Evolutionary conservation across 2,888 invertebrate species (phyloP).

Genomic region (Saturnia japonica): DNA sequence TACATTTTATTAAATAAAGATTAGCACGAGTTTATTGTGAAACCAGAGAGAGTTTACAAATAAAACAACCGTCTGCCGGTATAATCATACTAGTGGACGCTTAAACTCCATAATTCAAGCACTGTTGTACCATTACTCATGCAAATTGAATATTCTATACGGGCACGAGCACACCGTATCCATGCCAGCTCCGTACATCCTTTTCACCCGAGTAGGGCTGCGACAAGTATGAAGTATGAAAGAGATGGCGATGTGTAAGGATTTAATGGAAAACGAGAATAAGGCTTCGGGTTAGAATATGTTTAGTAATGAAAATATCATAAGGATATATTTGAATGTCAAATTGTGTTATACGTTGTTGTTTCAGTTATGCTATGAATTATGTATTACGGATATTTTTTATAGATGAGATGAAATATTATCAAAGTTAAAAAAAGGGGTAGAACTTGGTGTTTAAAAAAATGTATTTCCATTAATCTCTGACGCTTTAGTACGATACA

Average conservation of each 20-base stretch:
- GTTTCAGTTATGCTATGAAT: not conserved
- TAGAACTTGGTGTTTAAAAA: not conserved
- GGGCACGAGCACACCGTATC: slow-evolving; percentile 23
- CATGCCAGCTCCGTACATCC: not conserved
- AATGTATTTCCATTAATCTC: not conserved
- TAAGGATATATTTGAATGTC: slow-evolving; percentile 39
- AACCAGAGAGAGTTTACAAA: not conserved
- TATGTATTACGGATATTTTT: not conserved
- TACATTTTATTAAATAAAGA: not conserved
- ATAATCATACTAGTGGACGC: slow-evolving; percentile 28
- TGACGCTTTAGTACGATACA: not conserved
- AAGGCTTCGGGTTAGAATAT: slow-evolving; percentile 30
- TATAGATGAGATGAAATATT: not conserved
- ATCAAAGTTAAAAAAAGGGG: not conserved
- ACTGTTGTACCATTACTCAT: slow-evolving; percentile 51
- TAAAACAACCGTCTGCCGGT: slow-evolving; percentile 21
- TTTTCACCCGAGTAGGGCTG: not conserved
- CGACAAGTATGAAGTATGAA: slow-evolving; percentile 8
- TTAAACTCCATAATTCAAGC: slow-evolving; percentile 47
- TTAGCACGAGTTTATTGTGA: not conserved
- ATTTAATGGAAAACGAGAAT: slow-evolving; percentile 20
- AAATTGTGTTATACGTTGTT: slow-evolving; percentile 8
- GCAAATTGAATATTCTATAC: slow-evolving; percentile 54
- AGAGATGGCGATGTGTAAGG: not conserved
- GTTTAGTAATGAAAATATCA: slow-evolving; percentile 41